phyloP scores from a whole-genome alignment of 1,140 invertebrate species.

The Solenopsis fugax region DNA sequence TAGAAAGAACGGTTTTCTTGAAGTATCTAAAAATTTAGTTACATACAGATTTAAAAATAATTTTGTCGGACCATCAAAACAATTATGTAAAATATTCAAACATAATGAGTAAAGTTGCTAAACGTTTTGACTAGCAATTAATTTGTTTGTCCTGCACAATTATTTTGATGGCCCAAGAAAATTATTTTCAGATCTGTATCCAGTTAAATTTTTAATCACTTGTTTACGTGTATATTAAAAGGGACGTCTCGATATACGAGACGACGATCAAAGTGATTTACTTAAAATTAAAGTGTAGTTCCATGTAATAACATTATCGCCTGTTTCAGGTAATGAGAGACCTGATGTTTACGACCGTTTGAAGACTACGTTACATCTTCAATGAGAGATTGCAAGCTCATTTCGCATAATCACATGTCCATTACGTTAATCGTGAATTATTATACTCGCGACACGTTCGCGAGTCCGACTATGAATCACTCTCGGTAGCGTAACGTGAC shows the following conservation, averaged over 20 bases:
- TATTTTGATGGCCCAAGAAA: no score
- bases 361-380: background rate
- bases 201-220: no score
- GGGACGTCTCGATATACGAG: background rate
- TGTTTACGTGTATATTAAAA: conserved; percentile 11
- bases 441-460: conserved; percentile 37
- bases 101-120: no score
- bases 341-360: background rate
- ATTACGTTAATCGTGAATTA: conserved; percentile 34
- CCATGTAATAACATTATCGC: conserved; percentile 1
- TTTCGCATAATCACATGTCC: conserved; percentile 11
- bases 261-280: conserved; percentile 22
- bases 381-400: conserved; percentile 17
- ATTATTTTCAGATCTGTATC: no score
- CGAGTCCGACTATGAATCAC: conserved; percentile 62
- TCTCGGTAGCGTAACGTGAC: conserved; percentile 53
- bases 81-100: no score
- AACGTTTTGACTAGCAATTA: no score
- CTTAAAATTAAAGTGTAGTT: background rate
- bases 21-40: no score
- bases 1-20: no score
- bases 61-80: no score
- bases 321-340: background rate
- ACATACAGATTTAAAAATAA: no score
- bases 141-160: no score